These are phyloP conservation scores for Diuraphis noxia DNA, from an alignment of 1,140 invertebrate genomes.

Conservation along the genomic window DNA sequence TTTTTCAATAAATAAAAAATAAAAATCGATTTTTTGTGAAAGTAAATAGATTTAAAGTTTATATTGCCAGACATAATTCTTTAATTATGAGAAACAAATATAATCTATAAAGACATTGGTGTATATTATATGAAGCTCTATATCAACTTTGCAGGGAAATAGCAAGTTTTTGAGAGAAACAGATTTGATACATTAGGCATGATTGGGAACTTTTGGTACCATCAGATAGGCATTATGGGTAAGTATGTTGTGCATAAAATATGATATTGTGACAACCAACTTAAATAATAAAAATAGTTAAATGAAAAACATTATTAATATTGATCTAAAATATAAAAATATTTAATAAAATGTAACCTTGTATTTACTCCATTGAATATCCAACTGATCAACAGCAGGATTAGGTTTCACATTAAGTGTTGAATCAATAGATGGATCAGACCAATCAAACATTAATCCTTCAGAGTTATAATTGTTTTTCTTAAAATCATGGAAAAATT, in stretches of 20 bases:
- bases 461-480: constrained; percentile 73
- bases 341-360: constrained; percentile 63
- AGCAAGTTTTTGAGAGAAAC: background rate
- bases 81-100: background rate
- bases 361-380: constrained; percentile 75
- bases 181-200: background rate
- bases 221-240: background rate
- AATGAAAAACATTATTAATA: background rate
- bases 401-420: constrained; percentile 71
- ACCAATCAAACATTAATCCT: constrained; percentile 77
- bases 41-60: background rate
- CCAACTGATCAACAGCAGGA: constrained; percentile 65
- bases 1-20: background rate
- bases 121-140: too few species aligned
- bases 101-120: background rate
- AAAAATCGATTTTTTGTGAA: background rate
- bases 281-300: background rate
- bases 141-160: too few species aligned
- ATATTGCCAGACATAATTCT: background rate
- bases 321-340: background rate
- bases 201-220: background rate
- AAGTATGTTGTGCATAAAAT: background rate
- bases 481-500: constrained; percentile 77
- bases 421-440: constrained; percentile 75
- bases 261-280: background rate